Base-by-base conservation (phyloP, 2,888 invertebrate genomes). In the Caradrina kadenii region DNA sequence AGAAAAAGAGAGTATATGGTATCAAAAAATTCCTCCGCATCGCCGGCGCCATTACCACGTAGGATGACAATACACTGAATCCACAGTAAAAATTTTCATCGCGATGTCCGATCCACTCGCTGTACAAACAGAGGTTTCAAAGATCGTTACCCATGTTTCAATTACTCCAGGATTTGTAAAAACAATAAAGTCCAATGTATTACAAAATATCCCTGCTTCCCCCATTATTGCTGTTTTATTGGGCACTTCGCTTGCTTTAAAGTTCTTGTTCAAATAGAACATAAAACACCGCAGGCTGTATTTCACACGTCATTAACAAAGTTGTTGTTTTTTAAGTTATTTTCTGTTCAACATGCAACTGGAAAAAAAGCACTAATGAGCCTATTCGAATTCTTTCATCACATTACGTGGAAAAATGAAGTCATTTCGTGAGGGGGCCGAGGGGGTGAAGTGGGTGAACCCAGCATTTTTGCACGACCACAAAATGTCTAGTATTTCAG, bases 351-450 rank as follows among this genome's bases (percentile, higher is more conserved):
- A 83, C 88, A 88, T 87, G 87, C 89, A 77, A 87, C 80, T 70
- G 65, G 72, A 78, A 82, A 81, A n/a, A 82, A 80, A 73, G 69
- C 64, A 61, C 76, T 87, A 86, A 87, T 85, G 73, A 80, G 81
- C 83, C 79, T 79, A 85, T 83, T 82, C 79, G 77, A 87, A 89
- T 90, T 84, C 85, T 83, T 80, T 72, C 77, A 73, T 79, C 76
- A 72, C 78, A 82, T 88, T 88, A 88, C 84, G 81, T 76, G 79
- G 85, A 86, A 90, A 89, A 90, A 90, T 91, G 79, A 91, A 92
- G 91, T 86, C 87, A 89, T 91, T 91, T 79, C 81, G 73, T 69
- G 78, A 80, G 79, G 82, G 65, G 80, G 62, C 13, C 2, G 35
- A 35, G 62, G 65, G 63, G 72, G 62, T 22, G 15, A 50, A 26